A percentile compares a stretch with the other conserved stretches of the same genome.
phyloP scores from a whole-genome alignment of 2,888 invertebrate species.

The Odontocerum albicorne region DNA sequence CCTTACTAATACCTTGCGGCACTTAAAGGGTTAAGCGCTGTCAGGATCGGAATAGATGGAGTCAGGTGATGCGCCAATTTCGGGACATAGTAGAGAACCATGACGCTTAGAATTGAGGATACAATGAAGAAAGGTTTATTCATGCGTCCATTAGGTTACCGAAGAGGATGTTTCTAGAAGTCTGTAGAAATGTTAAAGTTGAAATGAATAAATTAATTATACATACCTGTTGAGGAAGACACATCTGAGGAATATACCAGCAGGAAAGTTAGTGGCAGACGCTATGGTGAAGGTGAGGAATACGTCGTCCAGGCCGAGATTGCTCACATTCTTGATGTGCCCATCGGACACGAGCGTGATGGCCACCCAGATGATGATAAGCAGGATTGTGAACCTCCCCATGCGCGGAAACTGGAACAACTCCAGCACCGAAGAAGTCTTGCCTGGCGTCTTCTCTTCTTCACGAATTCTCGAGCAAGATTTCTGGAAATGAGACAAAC shows the following conservation, averaged over 20 bases:
- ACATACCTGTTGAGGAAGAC: constrained; percentile 67
- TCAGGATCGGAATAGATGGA: too few species aligned
- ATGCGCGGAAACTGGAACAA: constrained; percentile 78
- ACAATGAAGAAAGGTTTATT: too few species aligned
- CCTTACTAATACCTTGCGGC: too few species aligned
- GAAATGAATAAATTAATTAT: too few species aligned
- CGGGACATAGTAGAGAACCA: too few species aligned
- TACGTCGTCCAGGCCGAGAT: constrained; percentile 78
- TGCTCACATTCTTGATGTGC: constrained; percentile 85
- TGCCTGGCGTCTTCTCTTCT: constrained; percentile 70
- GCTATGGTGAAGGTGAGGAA: constrained; percentile 85
- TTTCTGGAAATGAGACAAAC: constrained; percentile 56
- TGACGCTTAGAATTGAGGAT: too few species aligned
- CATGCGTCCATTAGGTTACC: too few species aligned
- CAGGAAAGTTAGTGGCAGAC: constrained; percentile 80
- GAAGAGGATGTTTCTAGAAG: too few species aligned
- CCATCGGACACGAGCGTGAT: constrained; percentile 86
- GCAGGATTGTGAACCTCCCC: constrained; percentile 72
- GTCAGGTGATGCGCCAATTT: too few species aligned
- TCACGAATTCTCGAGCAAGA: constrained; percentile 69
- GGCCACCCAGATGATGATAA: constrained; percentile 88
- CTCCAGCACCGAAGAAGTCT: constrained; percentile 76
- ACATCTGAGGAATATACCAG: constrained; percentile 77
- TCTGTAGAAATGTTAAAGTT: too few species aligned
- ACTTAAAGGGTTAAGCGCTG: too few species aligned